Evolutionary conservation across 2,888 invertebrate genomes (phyloP), one percentile per base, ranked within the genome.

Genomic region (Euclidia mi): DNA sequence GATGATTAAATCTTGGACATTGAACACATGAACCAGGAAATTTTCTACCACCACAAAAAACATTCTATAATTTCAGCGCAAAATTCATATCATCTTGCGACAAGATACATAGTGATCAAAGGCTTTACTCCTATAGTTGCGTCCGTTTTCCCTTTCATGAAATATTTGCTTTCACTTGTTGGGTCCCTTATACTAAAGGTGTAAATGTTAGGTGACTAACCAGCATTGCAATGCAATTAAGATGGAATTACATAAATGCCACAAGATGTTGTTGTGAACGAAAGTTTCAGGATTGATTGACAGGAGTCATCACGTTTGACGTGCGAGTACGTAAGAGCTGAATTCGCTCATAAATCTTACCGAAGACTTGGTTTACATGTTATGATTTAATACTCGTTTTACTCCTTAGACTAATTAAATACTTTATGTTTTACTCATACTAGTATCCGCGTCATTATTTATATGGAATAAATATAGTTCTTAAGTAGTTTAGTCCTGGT

Each of bases 271-370:
- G 75, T 75, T 81, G 75, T 78, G 76, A 79, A 79, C 73, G 82
- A 84, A 81, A 87, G 85, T 88, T 89, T 86, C 64, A 76, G 79
- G 84, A 87, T 88, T 90, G 91, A 91, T 89, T 87, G 91, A 88
- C 90, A 90, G 85, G 80, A 92, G 87, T 87, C 89, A 88, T 90
- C 86, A 82, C 78, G 80, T 78, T 79, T 83, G 88, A 88, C 81
- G 87, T 78, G 83, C 69, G 75, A 82, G 82, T 81, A 82, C 79
- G 81, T 79, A 74, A 77, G 81, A 87, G 82, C 83, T 81, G 81
- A 85, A 86, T 84, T 81, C 71, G 80, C 81, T 79, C 91, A 89
- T 92, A 91, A 93, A 92, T 92, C 92, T 92, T 90, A 64, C 55
- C 63, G 53, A 57, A 69, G 56, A 60, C 56, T 31, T 3, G 83